Base-by-base conservation (phyloP, 2,888 invertebrate genomes). In the Adelognathus sp. region DNA sequence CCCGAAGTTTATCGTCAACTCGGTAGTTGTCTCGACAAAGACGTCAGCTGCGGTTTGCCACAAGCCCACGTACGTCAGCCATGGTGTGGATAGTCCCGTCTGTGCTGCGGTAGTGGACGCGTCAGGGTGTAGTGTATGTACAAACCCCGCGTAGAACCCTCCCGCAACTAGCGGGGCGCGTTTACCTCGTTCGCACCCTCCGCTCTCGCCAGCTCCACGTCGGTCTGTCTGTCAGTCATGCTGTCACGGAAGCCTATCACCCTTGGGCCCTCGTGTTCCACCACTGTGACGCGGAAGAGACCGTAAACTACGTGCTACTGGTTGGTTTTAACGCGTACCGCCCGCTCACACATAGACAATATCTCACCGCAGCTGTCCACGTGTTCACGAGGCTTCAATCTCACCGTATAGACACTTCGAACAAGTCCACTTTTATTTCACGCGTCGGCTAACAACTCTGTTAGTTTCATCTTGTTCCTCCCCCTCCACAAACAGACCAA, bases 31-130 rank as follows among this genome's bases (percentile, higher is more conserved):
- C 50, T 70, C 56, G 70, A 74, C 66, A 74, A 63, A 81, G 79
- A 81, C 82, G 89, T 89, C 90, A 89, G 89, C 87, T 88, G 90
- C 85, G 90, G 90, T 87, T 85, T 75, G 85, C 88, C 90, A 76
- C 85, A 85, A 84, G 83, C 84, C 83, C 81, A n/a, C 27, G 41
- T 29, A 41, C 61, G 44, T 39, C 44, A 46, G 52, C 76, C 72
- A 50, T 24, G 11, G 50, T 50, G 50, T 24, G 3, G 50, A 50
- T 11, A 11, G 21, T 50, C 24, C 50, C 58, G 52, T 31, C 54
- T 33, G 27, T 56, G 54, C 41, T 39, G 61, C 33, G 75, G 61
- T 74, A 14, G 63, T 36, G 11, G 24, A 41, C 52, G 63, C 63
- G 60, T 76, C 29, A n/a, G 52, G 7, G 11, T 56, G 44, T 56